Evolutionary conservation across 2,888 invertebrate species (phyloP).

Genomic region (Amphipoea lucens): DNA sequence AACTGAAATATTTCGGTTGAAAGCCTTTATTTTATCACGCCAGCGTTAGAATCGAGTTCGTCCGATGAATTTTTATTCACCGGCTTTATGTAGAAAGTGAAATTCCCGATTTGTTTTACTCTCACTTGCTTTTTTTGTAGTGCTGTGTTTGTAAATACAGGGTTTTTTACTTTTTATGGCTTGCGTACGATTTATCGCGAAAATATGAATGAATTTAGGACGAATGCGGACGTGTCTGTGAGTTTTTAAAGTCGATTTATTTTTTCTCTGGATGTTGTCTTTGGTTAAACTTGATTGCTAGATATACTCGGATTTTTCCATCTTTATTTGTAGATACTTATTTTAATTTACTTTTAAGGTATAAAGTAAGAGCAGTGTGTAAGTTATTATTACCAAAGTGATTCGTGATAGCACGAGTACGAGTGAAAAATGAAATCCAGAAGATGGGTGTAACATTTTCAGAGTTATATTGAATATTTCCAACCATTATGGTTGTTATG

Average conservation of each 20-base stretch:
- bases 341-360: neutral
- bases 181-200: conserved; percentile 35
- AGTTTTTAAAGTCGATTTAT: neutral
- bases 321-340: neutral
- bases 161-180: conserved; percentile 43
- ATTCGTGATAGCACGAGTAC: no score
- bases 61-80: conserved; percentile 68
- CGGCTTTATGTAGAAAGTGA: conserved; percentile 70
- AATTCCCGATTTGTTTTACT: conserved; percentile 64
- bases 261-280: neutral
- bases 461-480: neutral
- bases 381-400: no score
- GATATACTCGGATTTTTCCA: neutral
- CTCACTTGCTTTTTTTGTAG: conserved; percentile 41
- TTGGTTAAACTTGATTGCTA: neutral
- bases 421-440: no score
- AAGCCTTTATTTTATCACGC: conserved; percentile 62
- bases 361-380: neutral
- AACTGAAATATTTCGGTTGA: conserved; percentile 62
- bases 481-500: neutral
- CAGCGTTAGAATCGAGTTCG: conserved; percentile 69
- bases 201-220: conserved; percentile 50
- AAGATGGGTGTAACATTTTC: neutral
- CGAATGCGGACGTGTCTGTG: neutral
- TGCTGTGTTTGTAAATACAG: conserved; percentile 55